Percentiles rank a stretch among this genome's conserved stretches.
These are phyloP conservation scores for Bembecia ichneumoniformis DNA, from an alignment of 2,888 invertebrate genomes.

Conservation along the genomic window DNA sequence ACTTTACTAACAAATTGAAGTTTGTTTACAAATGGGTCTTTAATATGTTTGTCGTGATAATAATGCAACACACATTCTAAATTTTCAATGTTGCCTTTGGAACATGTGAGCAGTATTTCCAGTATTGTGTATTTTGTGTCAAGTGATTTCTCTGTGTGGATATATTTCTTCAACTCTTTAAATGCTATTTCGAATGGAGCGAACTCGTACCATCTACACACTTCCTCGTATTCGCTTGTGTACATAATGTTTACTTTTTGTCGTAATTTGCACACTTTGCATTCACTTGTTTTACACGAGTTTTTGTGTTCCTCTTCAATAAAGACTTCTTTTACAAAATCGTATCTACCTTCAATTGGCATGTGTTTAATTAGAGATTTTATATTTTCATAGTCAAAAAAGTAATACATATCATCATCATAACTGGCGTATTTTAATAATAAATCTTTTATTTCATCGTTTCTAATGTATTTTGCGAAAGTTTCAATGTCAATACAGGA, in stretches of 20 bases:
- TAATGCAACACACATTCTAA: conserved; percentile 29
- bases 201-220: conserved; percentile 33
- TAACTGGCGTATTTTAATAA: conserved; percentile 20
- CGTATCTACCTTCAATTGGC: conserved; percentile 32
- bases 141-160: conserved; percentile 32
- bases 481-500: conserved; percentile 28
- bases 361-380: conserved; percentile 30
- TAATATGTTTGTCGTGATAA: conserved; percentile 32
- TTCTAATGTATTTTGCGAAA: conserved; percentile 35
- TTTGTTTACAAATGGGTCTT: conserved; percentile 25
- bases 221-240: neutral
- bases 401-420: conserved; percentile 5
- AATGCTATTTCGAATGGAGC: conserved; percentile 41
- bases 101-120: conserved; percentile 26
- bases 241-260: neutral
- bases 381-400: conserved; percentile 23
- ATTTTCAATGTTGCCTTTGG: conserved; percentile 22
- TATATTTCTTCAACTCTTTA: conserved; percentile 32
- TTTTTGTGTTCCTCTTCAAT: conserved; percentile 25
- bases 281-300: neutral
- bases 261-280: neutral
- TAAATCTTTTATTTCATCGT: conserved; percentile 32
- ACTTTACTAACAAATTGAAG: conserved; percentile 27
- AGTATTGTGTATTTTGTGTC: conserved; percentile 29
- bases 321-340: conserved; percentile 36